Evolutionary conservation across 2,888 invertebrate species (phyloP), one percentile per base, ranked within the genome.

Genomic region (Scrobipalpa costella): DNA sequence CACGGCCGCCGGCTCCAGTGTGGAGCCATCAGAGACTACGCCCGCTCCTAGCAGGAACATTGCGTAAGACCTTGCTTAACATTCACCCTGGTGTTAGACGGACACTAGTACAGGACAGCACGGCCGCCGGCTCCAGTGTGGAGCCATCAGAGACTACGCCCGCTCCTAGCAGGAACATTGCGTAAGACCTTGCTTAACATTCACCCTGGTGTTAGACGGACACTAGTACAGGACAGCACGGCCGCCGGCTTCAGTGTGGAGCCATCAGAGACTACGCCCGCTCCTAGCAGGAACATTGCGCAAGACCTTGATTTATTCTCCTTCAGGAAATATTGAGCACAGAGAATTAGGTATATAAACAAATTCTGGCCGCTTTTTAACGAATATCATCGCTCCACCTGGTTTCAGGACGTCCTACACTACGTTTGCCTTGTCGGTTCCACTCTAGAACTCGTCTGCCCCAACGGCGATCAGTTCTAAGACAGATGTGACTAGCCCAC

Each of bases 11-110:
- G 71, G 81, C 74, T 80, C 83, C 0, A 71, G 69, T 3, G 81
- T 85, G 0, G 88, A 88, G 67, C 84, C 78, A 0, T 75, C 83
- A 5, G 92, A 93, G 27, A 91, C 88, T 21, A 88, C 89, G 0
- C 81, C 85, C 0, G 77, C 80, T 0, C 85, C 87, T 0, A 73
- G 79, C 55, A 85, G 87, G 67, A 81, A 83, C 66, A 79, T 87
- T 65, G 85, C 88, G 90, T 90, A 74, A 68, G 63, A 47, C 9
- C 55, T 7, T 19, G 47, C 38, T 9, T 57, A n/a, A n/a, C n/a
- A n/a, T 92, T 6, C 90, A 93, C 49, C 93, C 93, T 21, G 83
- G 83, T 9, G 68, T 86, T 66, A 83, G 86, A 66, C 77, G 82
- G 64, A 75, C 0, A 78, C 84, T 2, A 80, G 83, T 0, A 80